Conservation (phyloP, 2,113 vertebrate species). For the Chloropsis hardwickii region DNA sequence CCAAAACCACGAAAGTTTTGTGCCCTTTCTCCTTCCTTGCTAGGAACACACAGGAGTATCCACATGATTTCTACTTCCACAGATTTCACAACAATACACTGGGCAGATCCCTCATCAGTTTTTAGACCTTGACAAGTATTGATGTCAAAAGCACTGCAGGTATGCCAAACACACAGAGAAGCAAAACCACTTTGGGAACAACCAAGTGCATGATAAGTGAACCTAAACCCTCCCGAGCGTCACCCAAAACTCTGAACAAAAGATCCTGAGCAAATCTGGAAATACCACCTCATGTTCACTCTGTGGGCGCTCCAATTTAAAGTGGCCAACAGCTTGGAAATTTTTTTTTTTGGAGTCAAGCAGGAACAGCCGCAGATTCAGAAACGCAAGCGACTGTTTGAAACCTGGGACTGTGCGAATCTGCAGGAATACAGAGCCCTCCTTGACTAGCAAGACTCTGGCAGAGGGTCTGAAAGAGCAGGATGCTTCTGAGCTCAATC, state of each 20-base stretch:
- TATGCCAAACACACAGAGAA: not conserved
- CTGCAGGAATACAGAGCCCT: constrained; percentile 6
- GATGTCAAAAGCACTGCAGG: rapidly evolving
- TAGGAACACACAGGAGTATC: not conserved
- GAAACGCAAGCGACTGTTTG: not conserved
- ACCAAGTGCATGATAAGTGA: not conserved
- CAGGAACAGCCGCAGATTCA: not conserved
- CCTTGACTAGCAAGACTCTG: constrained; percentile 35
- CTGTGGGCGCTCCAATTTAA: not conserved
- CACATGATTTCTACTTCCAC: not conserved
- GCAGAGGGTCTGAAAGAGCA: constrained; percentile 56
- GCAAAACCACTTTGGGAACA: not conserved
- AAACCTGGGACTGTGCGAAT: not conserved
- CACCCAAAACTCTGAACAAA: not conserved
- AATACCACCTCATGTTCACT: not conserved
- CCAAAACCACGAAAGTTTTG: not conserved
- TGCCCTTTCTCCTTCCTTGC: not conserved
- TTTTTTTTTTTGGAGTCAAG: not conserved
- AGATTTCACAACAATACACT: not conserved
- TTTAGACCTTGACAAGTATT: rapidly evolving
- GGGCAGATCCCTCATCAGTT: not conserved
- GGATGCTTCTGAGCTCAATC: constrained; percentile 53
- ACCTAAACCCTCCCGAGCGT: rapidly evolving
- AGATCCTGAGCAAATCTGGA: not conserved
- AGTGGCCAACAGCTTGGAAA: not conserved